A percentile compares a stretch with the other conserved stretches of the same genome.
Conservation (phyloP, 2,888 invertebrate species). For the Macaria notata region DNA sequence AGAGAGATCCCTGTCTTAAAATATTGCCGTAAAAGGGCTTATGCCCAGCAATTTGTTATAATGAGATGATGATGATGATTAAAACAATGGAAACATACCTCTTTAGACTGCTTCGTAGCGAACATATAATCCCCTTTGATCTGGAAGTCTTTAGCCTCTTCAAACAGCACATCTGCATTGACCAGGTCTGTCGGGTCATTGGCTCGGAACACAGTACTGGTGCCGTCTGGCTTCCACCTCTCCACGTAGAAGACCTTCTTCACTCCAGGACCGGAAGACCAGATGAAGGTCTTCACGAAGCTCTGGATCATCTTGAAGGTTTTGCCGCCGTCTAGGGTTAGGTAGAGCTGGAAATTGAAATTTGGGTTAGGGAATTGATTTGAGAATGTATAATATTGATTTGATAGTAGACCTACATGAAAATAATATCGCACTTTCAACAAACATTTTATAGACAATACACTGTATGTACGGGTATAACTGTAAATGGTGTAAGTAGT, state of each 20-base stretch:
- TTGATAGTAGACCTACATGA: too few species aligned
- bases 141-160: constrained; percentile 90
- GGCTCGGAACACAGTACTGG: constrained; percentile 88
- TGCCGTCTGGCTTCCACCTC: constrained; percentile 83
- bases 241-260: constrained; percentile 85
- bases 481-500: too few species aligned
- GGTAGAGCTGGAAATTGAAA: constrained; percentile 83
- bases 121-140: constrained; percentile 93
- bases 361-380: too few species aligned
- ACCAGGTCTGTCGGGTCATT: constrained; percentile 71
- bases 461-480: too few species aligned
- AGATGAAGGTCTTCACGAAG: constrained; percentile 90
- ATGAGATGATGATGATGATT: too few species aligned
- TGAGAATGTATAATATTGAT: too few species aligned
- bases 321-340: constrained; percentile 88
- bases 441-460: too few species aligned
- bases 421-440: too few species aligned
- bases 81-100: constrained; percentile 68
- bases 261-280: constrained; percentile 82
- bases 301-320: constrained; percentile 87
- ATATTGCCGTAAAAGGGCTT: too few species aligned
- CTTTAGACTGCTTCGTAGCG: constrained; percentile 85
- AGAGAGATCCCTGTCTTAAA: too few species aligned
- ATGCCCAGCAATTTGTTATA: too few species aligned
- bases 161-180: constrained; percentile 81